Evolutionary conservation across 2,113 vertebrate species (phyloP).

Genomic region (Mastomys coucha): DNA sequence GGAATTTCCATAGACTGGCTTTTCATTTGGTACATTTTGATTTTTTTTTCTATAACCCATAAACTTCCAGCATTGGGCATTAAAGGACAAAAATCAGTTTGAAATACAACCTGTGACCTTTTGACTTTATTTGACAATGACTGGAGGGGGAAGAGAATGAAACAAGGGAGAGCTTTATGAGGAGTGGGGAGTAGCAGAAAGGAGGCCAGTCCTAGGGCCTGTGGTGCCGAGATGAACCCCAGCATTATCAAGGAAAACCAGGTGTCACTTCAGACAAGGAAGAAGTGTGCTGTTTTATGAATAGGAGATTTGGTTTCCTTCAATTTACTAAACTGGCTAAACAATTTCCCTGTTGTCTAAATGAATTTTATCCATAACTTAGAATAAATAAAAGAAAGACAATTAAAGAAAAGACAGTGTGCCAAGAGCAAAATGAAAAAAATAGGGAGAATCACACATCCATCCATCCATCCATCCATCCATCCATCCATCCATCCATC

Average conservation of each 20-base stretch:
- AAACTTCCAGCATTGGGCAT: background rate
- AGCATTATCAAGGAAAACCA: background rate
- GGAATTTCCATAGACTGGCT: slow-evolving; percentile 19
- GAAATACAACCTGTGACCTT: background rate
- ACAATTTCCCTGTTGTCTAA: background rate
- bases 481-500: too few species aligned
- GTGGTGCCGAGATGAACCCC: background rate
- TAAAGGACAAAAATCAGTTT: slow-evolving; percentile 42
- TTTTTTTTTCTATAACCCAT: background rate
- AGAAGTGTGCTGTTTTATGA: slow-evolving; percentile 1
- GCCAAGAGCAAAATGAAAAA: background rate
- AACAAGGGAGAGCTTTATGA: background rate
- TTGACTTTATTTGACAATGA: slow-evolving; percentile 28
- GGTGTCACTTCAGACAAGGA: slow-evolving; percentile 12
- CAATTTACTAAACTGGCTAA: background rate
- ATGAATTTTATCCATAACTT: slow-evolving; percentile 31
- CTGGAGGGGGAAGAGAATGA: background rate
- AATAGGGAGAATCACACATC: background rate
- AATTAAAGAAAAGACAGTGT: slow-evolving; percentile 24
- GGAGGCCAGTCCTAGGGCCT: background rate
- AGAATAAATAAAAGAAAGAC: background rate
- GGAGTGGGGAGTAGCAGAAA: background rate
- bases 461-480: slow-evolving; percentile 6
- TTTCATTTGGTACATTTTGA: background rate
- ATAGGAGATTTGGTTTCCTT: background rate